Percentiles rank a stretch among this genome's conserved stretches.
These are phyloP conservation scores for Heliconius ethilla DNA, from an alignment of 2,888 invertebrate species.

Conservation along the genomic window DNA sequence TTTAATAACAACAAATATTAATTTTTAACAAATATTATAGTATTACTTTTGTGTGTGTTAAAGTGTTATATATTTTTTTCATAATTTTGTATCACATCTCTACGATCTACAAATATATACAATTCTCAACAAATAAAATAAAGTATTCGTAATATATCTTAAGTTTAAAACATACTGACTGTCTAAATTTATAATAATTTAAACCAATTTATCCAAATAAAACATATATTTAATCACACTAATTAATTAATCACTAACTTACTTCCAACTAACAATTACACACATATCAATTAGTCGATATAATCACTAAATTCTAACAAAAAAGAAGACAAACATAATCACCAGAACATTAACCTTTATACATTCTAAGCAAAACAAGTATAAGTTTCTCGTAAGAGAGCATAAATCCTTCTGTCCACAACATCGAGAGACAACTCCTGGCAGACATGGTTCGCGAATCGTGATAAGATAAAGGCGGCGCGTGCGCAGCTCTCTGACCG, in stretches of 20 bases:
- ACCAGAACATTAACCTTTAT: conserved; percentile 28
- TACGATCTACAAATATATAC: no score
- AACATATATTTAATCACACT: not conserved
- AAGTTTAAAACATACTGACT: not conserved
- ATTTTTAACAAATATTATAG: no score
- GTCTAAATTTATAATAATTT: no score
- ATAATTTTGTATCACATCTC: no score
- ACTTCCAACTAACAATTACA: conserved; percentile 11
- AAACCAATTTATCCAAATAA: not conserved
- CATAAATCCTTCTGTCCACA: conserved; percentile 53
- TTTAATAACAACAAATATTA: conserved; percentile 39
- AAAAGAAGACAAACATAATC: conserved; percentile 19
- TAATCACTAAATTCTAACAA: conserved; percentile 10
- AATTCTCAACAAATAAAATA: no score
- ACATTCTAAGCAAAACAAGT: conserved; percentile 35
- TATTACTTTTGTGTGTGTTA: no score
- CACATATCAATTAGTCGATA: conserved; percentile 11
- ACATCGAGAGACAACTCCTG: conserved; percentile 56
- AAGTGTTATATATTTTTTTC: no score
- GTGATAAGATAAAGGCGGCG: conserved; percentile 72
- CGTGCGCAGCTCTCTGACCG: conserved; percentile 73
- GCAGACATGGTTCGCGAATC: conserved; percentile 57
- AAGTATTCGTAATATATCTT: not conserved
- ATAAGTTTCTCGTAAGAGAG: conserved; percentile 46
- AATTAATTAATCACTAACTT: not conserved